Conservation (phyloP, 2,113 vertebrate genomes). For the Ariopsis seemanni region DNA sequence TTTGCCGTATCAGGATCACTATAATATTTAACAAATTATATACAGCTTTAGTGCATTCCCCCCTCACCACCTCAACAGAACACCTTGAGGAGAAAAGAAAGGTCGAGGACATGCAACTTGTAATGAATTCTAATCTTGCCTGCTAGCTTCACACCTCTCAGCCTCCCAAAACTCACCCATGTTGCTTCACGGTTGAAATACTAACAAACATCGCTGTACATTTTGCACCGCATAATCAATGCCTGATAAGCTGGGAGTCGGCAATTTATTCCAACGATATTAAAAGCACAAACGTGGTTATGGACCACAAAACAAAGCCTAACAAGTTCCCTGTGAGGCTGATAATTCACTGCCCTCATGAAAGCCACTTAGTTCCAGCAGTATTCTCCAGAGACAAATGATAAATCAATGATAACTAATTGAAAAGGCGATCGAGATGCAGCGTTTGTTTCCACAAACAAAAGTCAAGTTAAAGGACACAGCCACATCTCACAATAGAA, state of each 20-base stretch:
- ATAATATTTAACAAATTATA: not conserved
- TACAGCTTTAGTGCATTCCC: not conserved
- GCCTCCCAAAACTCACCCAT: not conserved
- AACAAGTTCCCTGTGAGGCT: not conserved
- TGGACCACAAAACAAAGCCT: not conserved
- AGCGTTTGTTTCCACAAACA: slow-evolving; percentile 13
- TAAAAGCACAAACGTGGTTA: slow-evolving; percentile 4
- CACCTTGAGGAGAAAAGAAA: slow-evolving; percentile 19
- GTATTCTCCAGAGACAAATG: not conserved
- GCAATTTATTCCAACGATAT: slow-evolving; percentile 9
- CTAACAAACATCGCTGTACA: not conserved
- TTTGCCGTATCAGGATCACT: not conserved
- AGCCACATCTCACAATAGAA: not conserved
- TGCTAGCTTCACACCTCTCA: slow-evolving; percentile 1
- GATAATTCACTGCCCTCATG: slow-evolving; percentile 4
- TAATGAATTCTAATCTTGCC: slow-evolving; percentile 14
- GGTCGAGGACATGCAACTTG: not conserved
- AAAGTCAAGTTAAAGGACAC: not conserved
- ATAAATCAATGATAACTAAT: slow-evolving; percentile 18
- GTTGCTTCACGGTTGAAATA: not conserved
- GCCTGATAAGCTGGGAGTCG: not conserved
- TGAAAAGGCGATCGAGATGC: not conserved
- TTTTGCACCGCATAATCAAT: slow-evolving; percentile 11
- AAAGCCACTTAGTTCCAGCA: not conserved
- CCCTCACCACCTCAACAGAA: not conserved